Conservation (phyloP, 2,113 vertebrate genomes). For the Ageneiosus marmoratus region DNA sequence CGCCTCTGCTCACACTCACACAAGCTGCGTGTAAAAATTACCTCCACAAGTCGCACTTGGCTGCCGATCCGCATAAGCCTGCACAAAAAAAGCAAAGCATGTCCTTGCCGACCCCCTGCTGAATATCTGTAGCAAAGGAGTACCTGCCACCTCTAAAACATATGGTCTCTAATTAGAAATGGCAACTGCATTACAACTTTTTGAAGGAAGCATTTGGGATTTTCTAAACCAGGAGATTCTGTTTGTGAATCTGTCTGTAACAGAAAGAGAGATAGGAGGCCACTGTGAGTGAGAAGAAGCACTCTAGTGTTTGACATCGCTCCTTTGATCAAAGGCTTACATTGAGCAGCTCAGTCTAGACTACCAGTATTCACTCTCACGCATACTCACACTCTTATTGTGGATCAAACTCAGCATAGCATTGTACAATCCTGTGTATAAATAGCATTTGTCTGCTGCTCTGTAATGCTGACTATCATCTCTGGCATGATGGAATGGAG, state of each 20-base stretch:
- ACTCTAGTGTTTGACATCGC: constrained; percentile 9
- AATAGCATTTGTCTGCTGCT: not conserved
- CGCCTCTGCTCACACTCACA: not conserved
- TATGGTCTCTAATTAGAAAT: constrained; percentile 44
- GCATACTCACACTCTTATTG: not conserved
- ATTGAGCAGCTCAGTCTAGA: constrained; percentile 11
- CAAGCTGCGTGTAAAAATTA: constrained; percentile 21
- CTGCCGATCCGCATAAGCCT: not conserved
- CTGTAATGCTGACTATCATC: not conserved
- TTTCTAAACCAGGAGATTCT: constrained; percentile 35
- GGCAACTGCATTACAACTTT: constrained; percentile 40
- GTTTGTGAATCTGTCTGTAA: constrained; percentile 21
- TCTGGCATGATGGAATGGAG: not conserved
- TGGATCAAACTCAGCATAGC: not conserved
- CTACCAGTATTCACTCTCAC: constrained; percentile 20
- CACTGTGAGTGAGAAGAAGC: not conserved
- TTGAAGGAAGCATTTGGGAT: constrained; percentile 36
- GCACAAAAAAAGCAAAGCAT: constrained; percentile 16
- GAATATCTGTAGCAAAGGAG: constrained; percentile 18
- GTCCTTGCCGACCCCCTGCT: constrained; percentile 17
- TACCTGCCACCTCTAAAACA: constrained; percentile 26
- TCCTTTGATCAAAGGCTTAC: constrained; percentile 40
- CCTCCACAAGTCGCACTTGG: constrained; percentile 35
- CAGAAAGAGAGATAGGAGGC: constrained; percentile 20
- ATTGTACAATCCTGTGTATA: not conserved